Evolutionary conservation across 2,888 invertebrate genomes (phyloP).

Genomic region (Neoascia interrupta): DNA sequence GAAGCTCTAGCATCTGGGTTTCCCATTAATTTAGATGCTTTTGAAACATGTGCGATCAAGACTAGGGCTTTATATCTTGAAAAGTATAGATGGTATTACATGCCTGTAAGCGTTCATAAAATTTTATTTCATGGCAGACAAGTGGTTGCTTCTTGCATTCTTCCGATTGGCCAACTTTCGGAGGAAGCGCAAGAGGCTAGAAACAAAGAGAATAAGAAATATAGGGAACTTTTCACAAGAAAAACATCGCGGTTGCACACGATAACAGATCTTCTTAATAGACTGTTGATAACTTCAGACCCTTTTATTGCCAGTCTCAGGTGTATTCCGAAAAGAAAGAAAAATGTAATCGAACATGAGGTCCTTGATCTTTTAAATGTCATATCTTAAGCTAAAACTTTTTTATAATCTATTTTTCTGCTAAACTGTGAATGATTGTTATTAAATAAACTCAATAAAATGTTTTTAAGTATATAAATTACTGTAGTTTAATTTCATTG

Average conservation of each 20-base stretch:
- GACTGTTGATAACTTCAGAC: not conserved
- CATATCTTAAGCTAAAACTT: too few relatives aligned
- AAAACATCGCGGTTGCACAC: not conserved
- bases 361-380: not conserved
- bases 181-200: conserved; percentile 10
- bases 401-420: too few relatives aligned
- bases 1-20: not conserved
- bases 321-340: not conserved
- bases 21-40: not conserved
- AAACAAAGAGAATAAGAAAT: conserved; percentile 1
- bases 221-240: not conserved
- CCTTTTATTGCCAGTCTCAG: not conserved
- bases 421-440: too few relatives aligned
- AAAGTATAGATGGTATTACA: conserved; percentile 3
- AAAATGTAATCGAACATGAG: not conserved
- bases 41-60: not conserved
- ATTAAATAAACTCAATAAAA: too few relatives aligned
- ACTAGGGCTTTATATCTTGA: not conserved
- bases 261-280: not conserved
- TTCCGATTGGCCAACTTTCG: conserved; percentile 3
- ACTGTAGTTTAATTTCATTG: too few relatives aligned
- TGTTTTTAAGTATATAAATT: too few relatives aligned
- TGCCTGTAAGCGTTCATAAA: not conserved
- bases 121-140: conserved; percentile 3
- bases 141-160: not conserved